Conservation (phyloP, 2,113 vertebrate genomes). For the Lutjanus erythropterus region DNA sequence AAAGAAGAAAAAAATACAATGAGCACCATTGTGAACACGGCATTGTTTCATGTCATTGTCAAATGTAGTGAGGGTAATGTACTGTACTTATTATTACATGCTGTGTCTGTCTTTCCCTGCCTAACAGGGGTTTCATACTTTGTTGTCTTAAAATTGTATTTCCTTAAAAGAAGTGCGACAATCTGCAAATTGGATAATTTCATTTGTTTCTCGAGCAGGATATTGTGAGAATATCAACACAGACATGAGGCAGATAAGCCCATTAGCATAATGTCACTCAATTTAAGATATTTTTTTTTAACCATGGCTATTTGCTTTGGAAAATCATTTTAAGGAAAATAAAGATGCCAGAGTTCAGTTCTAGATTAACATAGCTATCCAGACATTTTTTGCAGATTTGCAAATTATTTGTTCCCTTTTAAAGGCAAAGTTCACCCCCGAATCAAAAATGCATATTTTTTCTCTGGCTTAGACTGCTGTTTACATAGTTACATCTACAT, state of each 20-base stretch:
- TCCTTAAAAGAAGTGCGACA: slow-evolving; percentile 14
- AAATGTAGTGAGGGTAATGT: slow-evolving; percentile 38
- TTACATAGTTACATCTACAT: too few species aligned
- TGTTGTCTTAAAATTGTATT: slow-evolving; percentile 26
- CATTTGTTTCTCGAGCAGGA: slow-evolving; percentile 22
- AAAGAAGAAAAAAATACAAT: slow-evolving; percentile 41
- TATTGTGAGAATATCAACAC: slow-evolving; percentile 24
- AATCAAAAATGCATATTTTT: too few species aligned
- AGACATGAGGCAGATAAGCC: slow-evolving; percentile 1
- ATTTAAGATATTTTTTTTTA: neutral
- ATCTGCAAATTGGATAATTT: slow-evolving; percentile 37
- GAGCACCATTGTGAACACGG: slow-evolving; percentile 37
- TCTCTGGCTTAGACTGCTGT: too few species aligned
- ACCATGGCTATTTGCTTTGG: neutral
- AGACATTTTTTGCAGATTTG: slow-evolving; percentile 22
- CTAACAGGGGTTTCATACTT: slow-evolving; percentile 26
- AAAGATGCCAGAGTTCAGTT: slow-evolving; percentile 19
- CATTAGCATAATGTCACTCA: slow-evolving; percentile 22
- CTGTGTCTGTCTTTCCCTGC: slow-evolving; percentile 27
- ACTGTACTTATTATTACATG: slow-evolving; percentile 31
- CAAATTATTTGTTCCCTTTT: slow-evolving; percentile 9
- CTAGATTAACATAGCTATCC: neutral
- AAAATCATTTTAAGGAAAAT: slow-evolving; percentile 1
- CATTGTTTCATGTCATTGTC: slow-evolving; percentile 57
- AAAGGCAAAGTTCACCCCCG: too few species aligned